Evolutionary conservation across 2,113 vertebrate genomes (phyloP).

Genomic region (Ascaphus truei): DNA sequence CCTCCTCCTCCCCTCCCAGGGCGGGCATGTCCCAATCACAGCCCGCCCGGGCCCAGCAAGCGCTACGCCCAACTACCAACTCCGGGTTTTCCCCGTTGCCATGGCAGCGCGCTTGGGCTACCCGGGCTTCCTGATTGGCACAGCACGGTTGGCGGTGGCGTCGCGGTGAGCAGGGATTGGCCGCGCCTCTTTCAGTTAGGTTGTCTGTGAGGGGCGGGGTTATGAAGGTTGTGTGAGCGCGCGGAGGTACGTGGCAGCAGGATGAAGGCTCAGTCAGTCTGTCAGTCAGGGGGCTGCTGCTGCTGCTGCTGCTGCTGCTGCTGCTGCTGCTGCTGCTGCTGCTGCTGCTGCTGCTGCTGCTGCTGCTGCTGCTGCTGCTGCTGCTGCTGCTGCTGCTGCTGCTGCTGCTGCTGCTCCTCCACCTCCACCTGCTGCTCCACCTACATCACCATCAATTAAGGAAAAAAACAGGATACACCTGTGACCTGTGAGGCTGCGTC

Average conservation of each 20-base stretch:
- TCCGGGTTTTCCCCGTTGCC: neutral
- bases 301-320: neutral
- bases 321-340: neutral
- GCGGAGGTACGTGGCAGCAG: too few species aligned
- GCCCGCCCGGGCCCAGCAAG: neutral
- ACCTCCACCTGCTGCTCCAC: too few species aligned
- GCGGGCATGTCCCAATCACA: neutral
- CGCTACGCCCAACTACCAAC: neutral
- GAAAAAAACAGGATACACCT: too few species aligned
- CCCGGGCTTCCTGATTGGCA: neutral
- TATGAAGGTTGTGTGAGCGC: neutral
- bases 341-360: too few species aligned
- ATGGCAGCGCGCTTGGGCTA: neutral
- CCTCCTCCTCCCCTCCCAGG: neutral
- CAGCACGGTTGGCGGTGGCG: too few species aligned
- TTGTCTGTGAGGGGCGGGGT: neutral
- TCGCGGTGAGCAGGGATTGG: neutral
- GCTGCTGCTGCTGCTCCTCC: too few species aligned
- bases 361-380: too few species aligned
- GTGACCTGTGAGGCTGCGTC: too few species aligned
- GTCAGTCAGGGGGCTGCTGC: neutral
- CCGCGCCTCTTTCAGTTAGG: neutral
- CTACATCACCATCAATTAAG: too few species aligned
- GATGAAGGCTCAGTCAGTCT: too few species aligned
- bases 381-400: too few species aligned